phyloP scores from a whole-genome alignment of 2,113 vertebrate species.

The Rhabdornis inornatus region DNA sequence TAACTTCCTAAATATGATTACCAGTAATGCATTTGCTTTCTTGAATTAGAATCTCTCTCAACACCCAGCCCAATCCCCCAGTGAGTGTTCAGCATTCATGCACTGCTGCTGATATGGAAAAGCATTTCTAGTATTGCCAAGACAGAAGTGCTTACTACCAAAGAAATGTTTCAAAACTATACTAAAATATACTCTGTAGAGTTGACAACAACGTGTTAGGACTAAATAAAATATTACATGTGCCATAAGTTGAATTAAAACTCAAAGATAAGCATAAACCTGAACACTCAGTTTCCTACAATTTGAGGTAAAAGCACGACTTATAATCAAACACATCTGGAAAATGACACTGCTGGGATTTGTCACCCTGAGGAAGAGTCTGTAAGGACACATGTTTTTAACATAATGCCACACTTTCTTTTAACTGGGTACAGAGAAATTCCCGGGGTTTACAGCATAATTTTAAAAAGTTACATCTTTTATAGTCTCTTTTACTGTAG shows the following conservation, averaged over 20 bases:
- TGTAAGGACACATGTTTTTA: background rate
- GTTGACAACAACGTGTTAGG: background rate
- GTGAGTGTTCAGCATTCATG: constrained; percentile 23
- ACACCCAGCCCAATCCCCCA: background rate
- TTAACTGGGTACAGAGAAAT: background rate
- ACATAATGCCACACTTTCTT: background rate
- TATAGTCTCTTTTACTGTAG: background rate
- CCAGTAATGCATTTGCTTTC: background rate
- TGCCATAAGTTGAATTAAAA: background rate
- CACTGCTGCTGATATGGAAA: constrained; percentile 24
- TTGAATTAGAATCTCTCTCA: background rate
- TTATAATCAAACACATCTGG: constrained; percentile 4
- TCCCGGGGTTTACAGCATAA: background rate
- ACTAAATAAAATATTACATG: background rate
- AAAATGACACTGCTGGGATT: background rate
- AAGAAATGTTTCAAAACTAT: constrained; percentile 9
- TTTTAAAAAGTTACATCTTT: background rate
- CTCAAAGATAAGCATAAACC: background rate
- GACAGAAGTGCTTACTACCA: constrained; percentile 16
- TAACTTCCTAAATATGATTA: background rate
- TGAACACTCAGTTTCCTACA: background rate
- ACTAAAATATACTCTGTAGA: background rate
- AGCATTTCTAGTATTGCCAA: background rate
- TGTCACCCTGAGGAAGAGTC: background rate
- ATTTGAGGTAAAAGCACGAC: background rate